A percentile compares a stretch with the other conserved stretches of the same genome.
These are phyloP conservation scores for Columba livia DNA, from an alignment of 2,113 vertebrate genomes.

Conservation along the genomic window DNA sequence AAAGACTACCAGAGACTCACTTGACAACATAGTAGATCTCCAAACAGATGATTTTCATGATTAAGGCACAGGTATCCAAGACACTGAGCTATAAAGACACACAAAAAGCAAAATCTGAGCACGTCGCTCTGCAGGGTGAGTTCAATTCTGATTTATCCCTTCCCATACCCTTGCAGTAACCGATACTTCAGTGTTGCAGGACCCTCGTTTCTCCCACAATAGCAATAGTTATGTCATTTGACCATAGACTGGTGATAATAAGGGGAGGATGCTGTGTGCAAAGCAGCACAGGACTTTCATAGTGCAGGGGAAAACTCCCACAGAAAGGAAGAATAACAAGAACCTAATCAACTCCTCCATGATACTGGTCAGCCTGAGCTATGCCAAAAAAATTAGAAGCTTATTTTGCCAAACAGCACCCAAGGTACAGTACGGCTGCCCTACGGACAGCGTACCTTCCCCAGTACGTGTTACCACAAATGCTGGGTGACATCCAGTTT, in stretches of 20 bases:
- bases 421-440: rapidly evolving
- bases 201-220: neutral
- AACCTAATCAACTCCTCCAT: neutral
- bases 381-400: neutral
- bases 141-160: neutral
- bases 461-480: neutral
- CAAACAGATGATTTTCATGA: constrained; percentile 96
- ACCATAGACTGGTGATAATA: neutral
- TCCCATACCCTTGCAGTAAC: neutral
- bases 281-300: neutral
- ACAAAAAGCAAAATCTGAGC: neutral
- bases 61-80: constrained; percentile 95
- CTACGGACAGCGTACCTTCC: neutral
- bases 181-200: neutral
- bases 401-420: neutral
- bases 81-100: constrained; percentile 83
- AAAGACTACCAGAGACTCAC: constrained; percentile 73
- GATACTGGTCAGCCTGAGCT: neutral
- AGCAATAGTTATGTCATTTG: neutral
- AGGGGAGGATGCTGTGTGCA: neutral
- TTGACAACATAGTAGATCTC: constrained; percentile 96
- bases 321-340: neutral
- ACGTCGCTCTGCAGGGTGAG: neutral
- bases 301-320: neutral
- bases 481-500: neutral